Percentiles rank a stretch among this genome's conserved stretches.
These are phyloP conservation scores for Parnassius smintheus DNA, from an alignment of 2,888 invertebrate genomes.

Conservation along the genomic window DNA sequence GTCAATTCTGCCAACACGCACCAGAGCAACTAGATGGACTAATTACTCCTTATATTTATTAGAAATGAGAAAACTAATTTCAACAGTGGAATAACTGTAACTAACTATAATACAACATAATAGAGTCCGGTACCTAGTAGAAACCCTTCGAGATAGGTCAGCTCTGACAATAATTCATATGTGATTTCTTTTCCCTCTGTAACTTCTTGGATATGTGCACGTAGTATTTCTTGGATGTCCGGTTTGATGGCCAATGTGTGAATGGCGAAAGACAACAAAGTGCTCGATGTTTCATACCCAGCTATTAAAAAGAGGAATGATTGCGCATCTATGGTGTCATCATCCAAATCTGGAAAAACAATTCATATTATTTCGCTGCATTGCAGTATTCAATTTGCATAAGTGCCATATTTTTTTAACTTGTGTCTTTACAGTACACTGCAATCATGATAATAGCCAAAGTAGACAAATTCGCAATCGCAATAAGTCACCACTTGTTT, in stretches of 20 bases:
- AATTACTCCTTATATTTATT: too few relatives aligned
- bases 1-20: too few relatives aligned
- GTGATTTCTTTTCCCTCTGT: constrained; percentile 61
- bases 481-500: too few relatives aligned
- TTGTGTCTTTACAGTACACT: too few relatives aligned
- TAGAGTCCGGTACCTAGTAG: constrained; percentile 47
- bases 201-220: constrained; percentile 61
- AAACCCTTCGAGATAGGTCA: constrained; percentile 66
- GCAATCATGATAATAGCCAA: too few relatives aligned
- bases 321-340: constrained; percentile 80
- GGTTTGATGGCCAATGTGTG: constrained; percentile 75
- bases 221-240: constrained; percentile 67
- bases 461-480: too few relatives aligned
- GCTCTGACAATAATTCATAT: constrained; percentile 58
- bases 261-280: constrained; percentile 77
- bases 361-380: neutral
- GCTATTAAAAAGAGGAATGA: constrained; percentile 81
- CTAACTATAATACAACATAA: too few relatives aligned
- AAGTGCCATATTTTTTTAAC: too few relatives aligned
- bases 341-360: constrained; percentile 66
- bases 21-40: too few relatives aligned
- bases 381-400: too few relatives aligned
- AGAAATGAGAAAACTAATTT: too few relatives aligned
- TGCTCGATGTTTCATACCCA: constrained; percentile 83
- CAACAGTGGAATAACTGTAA: too few relatives aligned